Conservation (phyloP, 2,888 invertebrate genomes). For the Andrena hattorfiana region DNA sequence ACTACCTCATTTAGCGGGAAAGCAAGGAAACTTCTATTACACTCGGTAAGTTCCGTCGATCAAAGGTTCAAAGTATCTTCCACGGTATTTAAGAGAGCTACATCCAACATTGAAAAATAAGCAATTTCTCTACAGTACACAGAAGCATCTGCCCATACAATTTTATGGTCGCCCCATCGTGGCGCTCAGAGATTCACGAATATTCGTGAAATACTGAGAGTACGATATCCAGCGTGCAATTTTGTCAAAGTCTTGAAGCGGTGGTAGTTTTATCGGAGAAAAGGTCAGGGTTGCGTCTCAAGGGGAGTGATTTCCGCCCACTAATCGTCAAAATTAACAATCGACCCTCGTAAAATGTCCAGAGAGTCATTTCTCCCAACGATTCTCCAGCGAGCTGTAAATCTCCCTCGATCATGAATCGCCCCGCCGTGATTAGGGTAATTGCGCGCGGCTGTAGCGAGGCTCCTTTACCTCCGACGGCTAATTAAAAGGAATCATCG, state of each 20-base stretch:
- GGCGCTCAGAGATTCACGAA: too few relatives aligned
- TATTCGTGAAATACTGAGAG: background rate
- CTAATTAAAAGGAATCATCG: conserved; percentile 65
- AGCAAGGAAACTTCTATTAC: too few relatives aligned
- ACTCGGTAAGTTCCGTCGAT: too few relatives aligned
- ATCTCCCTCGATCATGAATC: conserved; percentile 39
- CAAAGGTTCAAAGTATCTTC: too few relatives aligned
- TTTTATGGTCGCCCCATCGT: too few relatives aligned
- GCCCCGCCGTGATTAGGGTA: conserved; percentile 61
- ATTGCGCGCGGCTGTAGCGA: conserved; percentile 42
- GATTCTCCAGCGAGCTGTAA: conserved; percentile 18
- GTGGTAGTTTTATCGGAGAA: background rate
- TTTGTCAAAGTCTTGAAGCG: background rate
- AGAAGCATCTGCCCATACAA: too few relatives aligned
- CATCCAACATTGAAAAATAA: too few relatives aligned
- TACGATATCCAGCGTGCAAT: background rate
- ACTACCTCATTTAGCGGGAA: too few relatives aligned
- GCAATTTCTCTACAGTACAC: too few relatives aligned
- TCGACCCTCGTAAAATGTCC: background rate
- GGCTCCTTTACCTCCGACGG: background rate
- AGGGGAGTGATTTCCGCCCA: background rate
- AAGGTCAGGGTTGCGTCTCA: background rate
- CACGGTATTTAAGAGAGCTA: too few relatives aligned
- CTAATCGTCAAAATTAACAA: background rate
- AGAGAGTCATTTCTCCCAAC: background rate